These are phyloP conservation scores for Cynopterus sphinx DNA, from an alignment of 2,797 vertebrate species.

Conservation along the genomic window DNA sequence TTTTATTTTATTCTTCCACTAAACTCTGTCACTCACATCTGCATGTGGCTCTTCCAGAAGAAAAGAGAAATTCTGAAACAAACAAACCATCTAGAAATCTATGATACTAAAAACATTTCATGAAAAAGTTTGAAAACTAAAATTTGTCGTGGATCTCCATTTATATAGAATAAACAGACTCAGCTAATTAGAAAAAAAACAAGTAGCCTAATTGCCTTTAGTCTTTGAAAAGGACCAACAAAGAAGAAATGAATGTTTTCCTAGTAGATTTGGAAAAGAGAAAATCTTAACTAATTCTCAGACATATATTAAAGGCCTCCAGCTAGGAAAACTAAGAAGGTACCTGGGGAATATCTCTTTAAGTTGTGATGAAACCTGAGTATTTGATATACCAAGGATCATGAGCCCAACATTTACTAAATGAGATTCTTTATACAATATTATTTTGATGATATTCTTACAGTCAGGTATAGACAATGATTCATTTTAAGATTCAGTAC, in stretches of 20 bases:
- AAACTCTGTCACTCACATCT: background rate
- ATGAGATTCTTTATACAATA: background rate
- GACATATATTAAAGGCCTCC: background rate
- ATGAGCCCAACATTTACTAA: background rate
- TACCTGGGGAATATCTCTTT: background rate
- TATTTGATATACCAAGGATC: background rate
- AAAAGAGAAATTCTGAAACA: constrained; percentile 7
- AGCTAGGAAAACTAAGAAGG: background rate
- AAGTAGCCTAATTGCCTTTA: background rate
- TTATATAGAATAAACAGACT: background rate
- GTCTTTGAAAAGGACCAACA: constrained; percentile 13
- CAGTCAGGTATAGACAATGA: background rate
- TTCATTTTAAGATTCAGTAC: constrained; percentile 16
- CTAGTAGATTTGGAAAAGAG: background rate
- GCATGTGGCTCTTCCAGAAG: background rate
- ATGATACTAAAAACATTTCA: background rate
- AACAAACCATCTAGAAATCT: background rate
- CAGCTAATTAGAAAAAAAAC: background rate
- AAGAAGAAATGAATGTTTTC: background rate
- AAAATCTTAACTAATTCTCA: constrained; percentile 9
- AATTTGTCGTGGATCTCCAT: background rate
- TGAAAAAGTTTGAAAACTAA: background rate
- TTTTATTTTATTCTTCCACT: constrained; percentile 50
- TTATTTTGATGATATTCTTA: constrained; percentile 16
- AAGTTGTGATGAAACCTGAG: background rate